phyloP scores from a whole-genome alignment of 1,140 invertebrate genomes.

The Panonychus citri region DNA sequence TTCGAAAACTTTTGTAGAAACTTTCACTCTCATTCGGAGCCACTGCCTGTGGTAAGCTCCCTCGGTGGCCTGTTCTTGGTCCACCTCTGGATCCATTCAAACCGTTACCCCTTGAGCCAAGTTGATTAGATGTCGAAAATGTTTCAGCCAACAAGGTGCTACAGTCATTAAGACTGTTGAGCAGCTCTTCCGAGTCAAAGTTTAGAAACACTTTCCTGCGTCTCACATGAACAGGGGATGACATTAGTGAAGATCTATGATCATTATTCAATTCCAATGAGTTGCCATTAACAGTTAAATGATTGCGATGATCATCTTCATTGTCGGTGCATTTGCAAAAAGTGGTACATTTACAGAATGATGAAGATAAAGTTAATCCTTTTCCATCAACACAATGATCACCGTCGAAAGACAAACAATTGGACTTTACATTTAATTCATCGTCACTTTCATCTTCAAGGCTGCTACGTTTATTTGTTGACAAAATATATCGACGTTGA shows the following conservation, averaged over 20 bases:
- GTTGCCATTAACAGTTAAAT: neutral
- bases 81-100: no score
- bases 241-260: neutral
- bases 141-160: neutral
- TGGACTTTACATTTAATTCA: neutral
- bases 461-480: neutral
- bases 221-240: neutral
- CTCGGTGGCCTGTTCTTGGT: neutral
- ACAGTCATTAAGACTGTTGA: neutral
- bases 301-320: neutral
- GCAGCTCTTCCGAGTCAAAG: neutral
- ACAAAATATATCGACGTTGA: neutral
- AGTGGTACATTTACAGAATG: constrained; percentile 4
- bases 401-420: constrained; percentile 4
- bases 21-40: neutral
- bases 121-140: neutral
- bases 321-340: no score
- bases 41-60: neutral
- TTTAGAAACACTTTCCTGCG: neutral
- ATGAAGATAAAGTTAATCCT: neutral
- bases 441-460: neutral
- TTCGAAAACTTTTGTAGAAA: neutral
- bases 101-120: no score
- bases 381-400: constrained; percentile 6
- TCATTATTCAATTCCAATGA: neutral